Percentiles rank a stretch among this genome's conserved stretches.
phyloP scores from a whole-genome alignment of 2,888 invertebrate genomes.

The Pollenia amentaria region DNA sequence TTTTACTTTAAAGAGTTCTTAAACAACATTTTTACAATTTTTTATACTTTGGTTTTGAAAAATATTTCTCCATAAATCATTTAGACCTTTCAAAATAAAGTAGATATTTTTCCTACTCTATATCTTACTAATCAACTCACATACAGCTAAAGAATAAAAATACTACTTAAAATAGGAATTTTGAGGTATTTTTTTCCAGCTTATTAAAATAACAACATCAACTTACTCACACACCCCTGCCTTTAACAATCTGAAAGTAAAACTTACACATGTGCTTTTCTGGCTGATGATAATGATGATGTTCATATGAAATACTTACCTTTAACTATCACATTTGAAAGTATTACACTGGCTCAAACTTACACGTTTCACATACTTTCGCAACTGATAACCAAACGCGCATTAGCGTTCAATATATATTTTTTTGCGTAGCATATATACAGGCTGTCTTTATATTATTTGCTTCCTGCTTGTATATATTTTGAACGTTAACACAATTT shows the following conservation, averaged over 20 bases:
- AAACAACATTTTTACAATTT: neutral
- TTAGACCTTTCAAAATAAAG: conserved; percentile 7
- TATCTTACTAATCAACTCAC: conserved; percentile 61
- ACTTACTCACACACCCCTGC: neutral
- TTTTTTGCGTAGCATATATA: conserved; percentile 23
- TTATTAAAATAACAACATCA: conserved; percentile 57
- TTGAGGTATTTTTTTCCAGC: conserved; percentile 35
- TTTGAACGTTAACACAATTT: conserved; percentile 70
- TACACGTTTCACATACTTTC: conserved; percentile 10
- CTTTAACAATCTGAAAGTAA: neutral
- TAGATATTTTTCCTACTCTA: conserved; percentile 19
- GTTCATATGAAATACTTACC: conserved; percentile 44
- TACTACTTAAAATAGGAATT: conserved; percentile 18
- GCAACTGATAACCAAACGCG: conserved; percentile 68
- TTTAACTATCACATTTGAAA: conserved; percentile 52
- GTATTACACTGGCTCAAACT: conserved; percentile 37
- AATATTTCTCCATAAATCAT: conserved; percentile 56
- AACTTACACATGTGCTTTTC: conserved; percentile 50
- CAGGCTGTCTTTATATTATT: conserved; percentile 57
- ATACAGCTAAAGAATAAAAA: conserved; percentile 7
- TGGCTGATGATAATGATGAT: conserved; percentile 30
- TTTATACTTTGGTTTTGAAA: conserved; percentile 5
- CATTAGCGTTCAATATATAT: conserved; percentile 72
- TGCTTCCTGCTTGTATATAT: conserved; percentile 37
- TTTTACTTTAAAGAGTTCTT: neutral